These are phyloP conservation scores for Pachycephus smyrnensis DNA, from an alignment of 2,888 invertebrate genomes.

Conservation along the genomic window DNA sequence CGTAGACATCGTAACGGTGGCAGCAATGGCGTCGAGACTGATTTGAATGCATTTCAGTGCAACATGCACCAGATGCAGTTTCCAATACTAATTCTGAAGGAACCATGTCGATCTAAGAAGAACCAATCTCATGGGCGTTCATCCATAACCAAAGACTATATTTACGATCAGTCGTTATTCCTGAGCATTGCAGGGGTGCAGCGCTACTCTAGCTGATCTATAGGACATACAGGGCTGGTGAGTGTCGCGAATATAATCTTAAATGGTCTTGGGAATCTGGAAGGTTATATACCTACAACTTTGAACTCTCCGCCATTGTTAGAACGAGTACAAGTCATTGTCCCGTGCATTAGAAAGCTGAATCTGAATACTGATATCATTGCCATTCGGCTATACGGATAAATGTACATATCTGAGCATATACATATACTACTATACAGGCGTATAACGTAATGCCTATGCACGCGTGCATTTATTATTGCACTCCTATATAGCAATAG, in stretches of 20 bases:
- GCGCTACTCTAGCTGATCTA: background rate
- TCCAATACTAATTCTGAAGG: background rate
- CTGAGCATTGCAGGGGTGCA: background rate
- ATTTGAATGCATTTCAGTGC: background rate
- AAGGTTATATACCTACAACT: background rate
- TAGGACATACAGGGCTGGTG: background rate
- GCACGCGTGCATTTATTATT: slow-evolving; percentile 49
- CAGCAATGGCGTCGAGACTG: background rate
- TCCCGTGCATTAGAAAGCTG: slow-evolving; percentile 51
- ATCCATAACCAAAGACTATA: background rate
- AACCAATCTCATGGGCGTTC: background rate
- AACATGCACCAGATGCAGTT: background rate
- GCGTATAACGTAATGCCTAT: slow-evolving; percentile 30
- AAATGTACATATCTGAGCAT: slow-evolving; percentile 18
- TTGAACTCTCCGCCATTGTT: slow-evolving; percentile 21
- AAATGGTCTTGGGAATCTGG: background rate
- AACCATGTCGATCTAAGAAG: background rate
- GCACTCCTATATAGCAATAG: slow-evolving; percentile 16
- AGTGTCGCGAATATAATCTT: background rate
- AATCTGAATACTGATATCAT: slow-evolving; percentile 40
- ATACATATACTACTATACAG: background rate
- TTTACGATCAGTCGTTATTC: slow-evolving; percentile 11
- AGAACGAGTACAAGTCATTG: slow-evolving; percentile 43
- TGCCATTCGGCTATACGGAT: slow-evolving; percentile 26
- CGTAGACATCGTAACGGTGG: slow-evolving; percentile 39